Percentiles rank a stretch among this genome's conserved stretches.
Evolutionary conservation across 1,140 invertebrate genomes (phyloP).

Genomic region (Notospermus geniculatus): DNA sequence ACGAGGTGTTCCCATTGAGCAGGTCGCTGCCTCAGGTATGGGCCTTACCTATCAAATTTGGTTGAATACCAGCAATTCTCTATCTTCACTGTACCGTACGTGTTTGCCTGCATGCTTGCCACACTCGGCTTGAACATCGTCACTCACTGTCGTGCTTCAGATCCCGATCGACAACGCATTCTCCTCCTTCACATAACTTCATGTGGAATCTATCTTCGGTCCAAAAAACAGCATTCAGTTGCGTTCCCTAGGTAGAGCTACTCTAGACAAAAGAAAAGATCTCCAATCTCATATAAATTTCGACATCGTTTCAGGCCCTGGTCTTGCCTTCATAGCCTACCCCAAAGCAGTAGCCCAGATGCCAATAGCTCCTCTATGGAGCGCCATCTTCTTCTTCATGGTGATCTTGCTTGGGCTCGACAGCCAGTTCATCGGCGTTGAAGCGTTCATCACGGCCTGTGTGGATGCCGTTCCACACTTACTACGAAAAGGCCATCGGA

Average conservation of each 20-base stretch:
- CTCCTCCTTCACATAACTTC: no score
- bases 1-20: slow-evolving; percentile 41
- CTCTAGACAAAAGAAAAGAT: not conserved
- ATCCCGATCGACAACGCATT: no score
- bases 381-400: slow-evolving; percentile 77
- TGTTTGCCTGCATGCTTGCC: no score
- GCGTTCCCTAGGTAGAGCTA: no score
- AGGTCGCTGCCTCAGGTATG: slow-evolving; percentile 53
- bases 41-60: no score
- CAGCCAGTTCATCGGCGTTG: slow-evolving; percentile 68
- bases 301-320: slow-evolving; percentile 57
- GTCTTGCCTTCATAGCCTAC: slow-evolving; percentile 71
- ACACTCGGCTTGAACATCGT: no score
- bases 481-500: slow-evolving; percentile 53
- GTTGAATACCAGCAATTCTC: no score
- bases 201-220: no score
- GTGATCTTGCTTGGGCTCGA: slow-evolving; percentile 53
- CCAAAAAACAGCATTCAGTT: no score
- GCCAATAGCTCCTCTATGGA: slow-evolving; percentile 79
- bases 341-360: slow-evolving; percentile 80
- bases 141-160: no score
- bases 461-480: slow-evolving; percentile 68
- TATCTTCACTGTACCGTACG: no score
- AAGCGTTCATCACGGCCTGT: slow-evolving; percentile 75
- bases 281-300: slow-evolving; percentile 1